Base-by-base conservation (phyloP, 2,888 invertebrate species). In the Ectemnius cavifrons region DNA sequence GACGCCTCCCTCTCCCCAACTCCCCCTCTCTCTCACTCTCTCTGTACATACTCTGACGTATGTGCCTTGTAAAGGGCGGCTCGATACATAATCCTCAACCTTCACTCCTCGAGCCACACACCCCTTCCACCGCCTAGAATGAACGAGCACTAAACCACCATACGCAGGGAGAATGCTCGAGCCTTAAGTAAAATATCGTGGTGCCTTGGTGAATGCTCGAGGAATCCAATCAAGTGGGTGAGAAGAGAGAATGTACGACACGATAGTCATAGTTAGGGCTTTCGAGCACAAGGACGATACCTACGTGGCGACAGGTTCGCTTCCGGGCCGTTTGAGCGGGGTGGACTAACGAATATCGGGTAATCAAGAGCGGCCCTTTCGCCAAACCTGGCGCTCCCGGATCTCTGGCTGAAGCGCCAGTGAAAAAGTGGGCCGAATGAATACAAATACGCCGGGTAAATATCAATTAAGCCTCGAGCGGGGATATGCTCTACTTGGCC, bases 11-110 rank as follows among this genome's bases (percentile, higher is more conserved):
- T 37, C 37, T 6, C 37, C 3, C 28, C 2, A 20, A 20, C 28
- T 37, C 28, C 0, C 28, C 3, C 28, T 20, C 20, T 20, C 20
- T 20, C 28, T 37, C 28, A 2, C 28, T 8, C 37, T 37, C 23
- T 23, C 75, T 70, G 73, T 72, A 75, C 65, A 78, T 76, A 75
- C 66, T 78, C 73, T 80, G 80, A 82, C 78, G 79, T 79, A 77
- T 77, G 73, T 77, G 72, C 63, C 67, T 73, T 76, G 78, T 72
- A 78, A 83, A 73, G 70, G 71, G 67, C 69, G 68, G 74, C 65
- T 61, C 74, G 63, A 72, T n/a, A n/a, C n/a, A n/a, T 81, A 78
- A 73, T 73, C 70, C 78, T 71, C 74, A 66, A 71, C 76, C 70
- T 64, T 68, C 72, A n/a, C 37, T 37, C 37, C 37, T 37, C 37